These are phyloP conservation scores for Orthonychiurus folsomi DNA, from an alignment of 2,888 invertebrate species.

Conservation along the genomic window DNA sequence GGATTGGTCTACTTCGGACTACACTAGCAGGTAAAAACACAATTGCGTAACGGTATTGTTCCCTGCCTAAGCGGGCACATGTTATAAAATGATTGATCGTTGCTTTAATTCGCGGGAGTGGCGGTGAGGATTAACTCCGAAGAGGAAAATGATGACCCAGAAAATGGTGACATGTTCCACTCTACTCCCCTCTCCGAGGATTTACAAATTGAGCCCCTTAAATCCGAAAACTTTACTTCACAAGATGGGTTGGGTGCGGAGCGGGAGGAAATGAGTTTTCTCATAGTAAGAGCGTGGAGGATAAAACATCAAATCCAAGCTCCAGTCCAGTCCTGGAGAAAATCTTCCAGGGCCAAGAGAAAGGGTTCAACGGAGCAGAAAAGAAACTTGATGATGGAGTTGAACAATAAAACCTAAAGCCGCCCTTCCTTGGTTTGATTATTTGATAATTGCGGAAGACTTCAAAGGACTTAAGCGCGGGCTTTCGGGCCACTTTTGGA, in stretches of 20 bases:
- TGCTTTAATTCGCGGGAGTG: background rate
- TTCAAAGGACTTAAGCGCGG: no score
- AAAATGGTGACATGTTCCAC: slow-evolving; percentile 1
- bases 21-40: no score
- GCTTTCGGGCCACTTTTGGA: background rate
- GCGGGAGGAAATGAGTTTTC: no score
- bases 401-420: background rate
- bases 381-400: no score
- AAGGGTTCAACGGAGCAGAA: background rate
- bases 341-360: background rate
- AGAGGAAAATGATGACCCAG: background rate
- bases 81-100: background rate
- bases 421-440: background rate
- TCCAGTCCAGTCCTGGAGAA: background rate
- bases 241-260: background rate
- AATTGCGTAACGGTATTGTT: no score
- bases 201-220: background rate
- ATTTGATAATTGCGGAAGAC: background rate
- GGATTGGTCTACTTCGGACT: no score
- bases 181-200: background rate
- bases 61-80: no score
- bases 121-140: background rate
- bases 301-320: no score
- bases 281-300: no score
- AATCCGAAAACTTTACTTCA: background rate